Base-by-base conservation (phyloP, 2,797 vertebrate species). In the Lagorchestes hirsutus region DNA sequence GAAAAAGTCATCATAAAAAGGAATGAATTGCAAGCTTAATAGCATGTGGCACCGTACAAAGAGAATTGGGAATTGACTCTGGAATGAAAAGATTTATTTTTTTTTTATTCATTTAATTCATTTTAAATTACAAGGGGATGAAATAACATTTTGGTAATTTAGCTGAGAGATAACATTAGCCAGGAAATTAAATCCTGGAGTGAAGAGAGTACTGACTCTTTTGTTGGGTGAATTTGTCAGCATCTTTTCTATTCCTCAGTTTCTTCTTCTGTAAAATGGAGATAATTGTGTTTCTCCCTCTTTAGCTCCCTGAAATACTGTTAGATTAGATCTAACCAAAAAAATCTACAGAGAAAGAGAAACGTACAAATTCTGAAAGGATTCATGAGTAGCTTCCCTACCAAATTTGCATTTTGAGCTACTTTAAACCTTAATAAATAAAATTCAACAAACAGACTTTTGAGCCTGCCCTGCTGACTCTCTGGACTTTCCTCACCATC, bases 71-170 rank as follows among this genome's bases (percentile, higher is more conserved):
- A 82, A 74, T 55, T 58, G 31, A 40, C 12, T 94, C 16, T 24
- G 24, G 40, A 24, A 34, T 29, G 11, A 27, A 58, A 50, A 55
- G 18, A 90, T 5, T 95, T 46, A 46, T 94, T 74, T 92, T 16
- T 95, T 95, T 92, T 24, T 56, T 93, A 94, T 9, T 93, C 29
- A 92, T 93, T 92, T 90, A 94, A 94, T 95, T 96, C 91, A 57
- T 24, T 97, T 31, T 91, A 29, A 54, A 91, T 95, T 93, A 87
- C 93, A 34, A 93, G 93, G 93, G 93, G 12, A 50, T 58, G 50
- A 96, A 96, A 95, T 52, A 93, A 94, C 58, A 91, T 93, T 96
- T 92, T 94, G 9, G 46, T 92, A 96, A 95, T 93, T 96, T 93
- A 94, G 90, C 94, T 97, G 82, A 93, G 94, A 90, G 91, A 87